phyloP scores from a whole-genome alignment of 2,888 invertebrate species.

The Callosobruchus maculatus region DNA sequence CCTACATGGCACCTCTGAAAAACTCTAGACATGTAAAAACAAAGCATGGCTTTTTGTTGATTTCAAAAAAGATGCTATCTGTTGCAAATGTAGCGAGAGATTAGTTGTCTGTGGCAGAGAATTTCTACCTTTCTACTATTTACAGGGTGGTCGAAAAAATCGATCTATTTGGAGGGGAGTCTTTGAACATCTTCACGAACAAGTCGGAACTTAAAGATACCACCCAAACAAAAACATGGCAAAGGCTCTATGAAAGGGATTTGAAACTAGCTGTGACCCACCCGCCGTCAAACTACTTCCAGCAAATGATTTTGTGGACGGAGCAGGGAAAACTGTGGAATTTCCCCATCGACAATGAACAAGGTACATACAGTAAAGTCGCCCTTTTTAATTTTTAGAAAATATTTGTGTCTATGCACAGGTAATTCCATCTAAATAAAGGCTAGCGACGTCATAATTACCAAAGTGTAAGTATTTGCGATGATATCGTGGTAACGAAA shows the following conservation, averaged over 20 bases:
- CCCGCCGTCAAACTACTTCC: slow-evolving; percentile 83
- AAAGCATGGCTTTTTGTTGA: no score
- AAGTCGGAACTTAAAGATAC: slow-evolving; percentile 39
- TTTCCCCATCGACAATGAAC: slow-evolving; percentile 97
- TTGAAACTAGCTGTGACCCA: slow-evolving; percentile 64
- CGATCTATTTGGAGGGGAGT: slow-evolving; percentile 60
- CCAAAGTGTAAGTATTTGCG: no score
- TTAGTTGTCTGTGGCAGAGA: neutral
- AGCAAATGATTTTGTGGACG: slow-evolving; percentile 93
- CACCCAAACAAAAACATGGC: slow-evolving; percentile 62
- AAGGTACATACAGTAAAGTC: slow-evolving; percentile 59
- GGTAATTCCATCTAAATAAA: no score
- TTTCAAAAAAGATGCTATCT: no score
- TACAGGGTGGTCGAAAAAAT: slow-evolving; percentile 45
- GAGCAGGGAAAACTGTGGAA: slow-evolving; percentile 93
- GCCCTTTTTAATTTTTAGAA: neutral
- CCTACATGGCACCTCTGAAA: no score
- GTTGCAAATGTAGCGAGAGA: no score
- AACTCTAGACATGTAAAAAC: no score
- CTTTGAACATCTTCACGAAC: slow-evolving; percentile 63
- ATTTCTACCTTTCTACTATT: neutral
- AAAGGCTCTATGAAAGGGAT: slow-evolving; percentile 61
- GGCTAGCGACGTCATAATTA: no score
- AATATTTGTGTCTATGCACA: no score
- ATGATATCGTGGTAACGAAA: no score